phyloP scores from a whole-genome alignment of 2,888 invertebrate species.

The Caenorhabditis angaria region DNA sequence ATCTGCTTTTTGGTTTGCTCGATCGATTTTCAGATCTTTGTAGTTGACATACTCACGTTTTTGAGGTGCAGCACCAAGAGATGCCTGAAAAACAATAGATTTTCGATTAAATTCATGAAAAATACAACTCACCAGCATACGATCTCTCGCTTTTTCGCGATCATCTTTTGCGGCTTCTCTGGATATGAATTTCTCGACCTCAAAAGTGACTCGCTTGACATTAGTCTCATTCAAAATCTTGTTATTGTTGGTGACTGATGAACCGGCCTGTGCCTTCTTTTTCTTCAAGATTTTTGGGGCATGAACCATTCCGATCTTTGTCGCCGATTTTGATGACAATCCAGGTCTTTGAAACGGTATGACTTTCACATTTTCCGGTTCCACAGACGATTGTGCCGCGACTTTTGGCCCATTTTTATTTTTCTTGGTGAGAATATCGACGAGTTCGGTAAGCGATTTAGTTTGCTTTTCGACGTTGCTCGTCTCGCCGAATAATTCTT shows the following conservation, averaged over 20 bases:
- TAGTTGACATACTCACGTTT: slow-evolving; percentile 51
- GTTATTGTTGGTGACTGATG: slow-evolving; percentile 28
- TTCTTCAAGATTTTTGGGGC: slow-evolving; percentile 61
- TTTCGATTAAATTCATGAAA: background rate
- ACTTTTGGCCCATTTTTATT: slow-evolving; percentile 23
- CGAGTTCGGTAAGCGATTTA: slow-evolving; percentile 35
- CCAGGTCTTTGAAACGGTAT: slow-evolving; percentile 25
- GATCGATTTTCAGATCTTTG: slow-evolving; percentile 52
- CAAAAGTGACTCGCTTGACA: slow-evolving; percentile 58
- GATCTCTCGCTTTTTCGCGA: slow-evolving; percentile 42
- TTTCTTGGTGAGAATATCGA: slow-evolving; percentile 37
- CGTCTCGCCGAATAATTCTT: slow-evolving; percentile 40
- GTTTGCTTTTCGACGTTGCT: slow-evolving; percentile 11
- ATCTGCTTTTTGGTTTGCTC: slow-evolving; percentile 30
- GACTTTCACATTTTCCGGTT: slow-evolving; percentile 35
- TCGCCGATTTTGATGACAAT: slow-evolving; percentile 9
- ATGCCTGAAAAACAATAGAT: slow-evolving; percentile 16
- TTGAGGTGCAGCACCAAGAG: slow-evolving; percentile 55
- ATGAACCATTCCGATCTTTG: slow-evolving; percentile 27
- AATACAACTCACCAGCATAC: slow-evolving; percentile 39
- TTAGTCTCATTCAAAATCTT: slow-evolving; percentile 46
- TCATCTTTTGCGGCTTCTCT: slow-evolving; percentile 41
- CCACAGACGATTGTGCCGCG: slow-evolving; percentile 3
- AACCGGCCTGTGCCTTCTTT: slow-evolving; percentile 38
- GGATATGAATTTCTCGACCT: slow-evolving; percentile 53